Conservation (phyloP, 2,888 invertebrate species). For the Amblyjoppa proteus region DNA sequence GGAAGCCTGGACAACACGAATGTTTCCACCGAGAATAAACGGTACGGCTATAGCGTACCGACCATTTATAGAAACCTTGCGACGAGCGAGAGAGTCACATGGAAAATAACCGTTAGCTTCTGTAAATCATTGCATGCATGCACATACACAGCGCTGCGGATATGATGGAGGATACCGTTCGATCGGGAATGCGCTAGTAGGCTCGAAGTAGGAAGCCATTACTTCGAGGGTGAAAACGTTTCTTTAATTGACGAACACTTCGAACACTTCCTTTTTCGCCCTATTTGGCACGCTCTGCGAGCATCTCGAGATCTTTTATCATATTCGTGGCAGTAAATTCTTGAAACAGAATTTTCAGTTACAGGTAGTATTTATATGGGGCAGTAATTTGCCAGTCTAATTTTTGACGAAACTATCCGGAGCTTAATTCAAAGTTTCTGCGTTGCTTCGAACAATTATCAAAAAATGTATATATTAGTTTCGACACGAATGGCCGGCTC, state of each 20-base stretch:
- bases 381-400: neutral
- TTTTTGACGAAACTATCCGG: neutral
- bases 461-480: too few species aligned
- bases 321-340: constrained; percentile 19
- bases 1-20: constrained; percentile 15
- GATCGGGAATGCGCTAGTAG: constrained; percentile 24
- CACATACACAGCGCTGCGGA: constrained; percentile 35
- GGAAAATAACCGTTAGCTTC: constrained; percentile 53
- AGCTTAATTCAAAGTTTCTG: neutral
- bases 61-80: constrained; percentile 19
- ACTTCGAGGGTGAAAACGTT: constrained; percentile 37
- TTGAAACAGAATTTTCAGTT: neutral
- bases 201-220: constrained; percentile 3
- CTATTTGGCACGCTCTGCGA: constrained; percentile 34
- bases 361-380: neutral
- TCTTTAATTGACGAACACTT: constrained; percentile 47
- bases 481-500: too few species aligned
- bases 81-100: constrained; percentile 33
- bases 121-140: constrained; percentile 20
- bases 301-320: constrained; percentile 17
- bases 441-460: neutral
- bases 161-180: constrained; percentile 40
- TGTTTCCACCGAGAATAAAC: neutral
- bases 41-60: neutral
- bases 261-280: constrained; percentile 43